A percentile compares a stretch with the other conserved stretches of the same genome.
Evolutionary conservation across 2,797 vertebrate genomes (phyloP).

Genomic region (Falco peregrinus): DNA sequence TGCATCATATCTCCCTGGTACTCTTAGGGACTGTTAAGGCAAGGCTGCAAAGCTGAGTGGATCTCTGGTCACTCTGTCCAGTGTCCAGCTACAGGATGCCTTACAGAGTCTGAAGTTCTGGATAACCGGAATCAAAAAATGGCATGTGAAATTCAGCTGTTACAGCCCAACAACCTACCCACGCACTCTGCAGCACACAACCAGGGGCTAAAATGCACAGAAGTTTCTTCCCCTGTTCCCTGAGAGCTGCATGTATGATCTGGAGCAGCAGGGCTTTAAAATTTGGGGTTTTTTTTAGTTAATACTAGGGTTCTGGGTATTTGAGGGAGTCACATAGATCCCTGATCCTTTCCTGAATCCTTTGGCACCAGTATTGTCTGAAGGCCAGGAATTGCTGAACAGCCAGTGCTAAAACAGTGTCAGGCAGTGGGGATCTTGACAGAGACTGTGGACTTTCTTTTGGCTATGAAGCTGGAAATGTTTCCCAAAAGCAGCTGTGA

Average conservation of each 20-base stretch:
- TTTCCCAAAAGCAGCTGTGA: neutral
- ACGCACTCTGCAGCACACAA: neutral
- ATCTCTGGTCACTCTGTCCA: neutral
- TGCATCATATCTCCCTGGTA: neutral
- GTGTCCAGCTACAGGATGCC: neutral
- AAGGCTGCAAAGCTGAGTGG: neutral
- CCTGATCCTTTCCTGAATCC: neutral
- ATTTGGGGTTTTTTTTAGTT: neutral
- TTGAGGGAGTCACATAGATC: neutral
- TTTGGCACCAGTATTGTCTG: neutral
- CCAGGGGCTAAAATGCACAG: neutral
- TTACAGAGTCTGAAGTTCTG: neutral
- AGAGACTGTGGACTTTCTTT: neutral
- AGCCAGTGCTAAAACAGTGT: neutral
- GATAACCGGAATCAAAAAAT: neutral
- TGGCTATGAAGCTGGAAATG: neutral
- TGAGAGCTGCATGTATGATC: neutral
- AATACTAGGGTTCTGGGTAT: neutral
- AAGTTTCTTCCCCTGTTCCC: neutral
- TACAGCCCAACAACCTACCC: neutral
- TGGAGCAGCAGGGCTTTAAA: neutral
- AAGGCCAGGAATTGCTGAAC: neutral
- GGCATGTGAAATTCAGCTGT: neutral
- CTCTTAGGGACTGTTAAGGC: neutral
- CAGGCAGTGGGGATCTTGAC: neutral